Conservation (phyloP, 2,113 vertebrate genomes). For the Pseudopodoces humilis region DNA sequence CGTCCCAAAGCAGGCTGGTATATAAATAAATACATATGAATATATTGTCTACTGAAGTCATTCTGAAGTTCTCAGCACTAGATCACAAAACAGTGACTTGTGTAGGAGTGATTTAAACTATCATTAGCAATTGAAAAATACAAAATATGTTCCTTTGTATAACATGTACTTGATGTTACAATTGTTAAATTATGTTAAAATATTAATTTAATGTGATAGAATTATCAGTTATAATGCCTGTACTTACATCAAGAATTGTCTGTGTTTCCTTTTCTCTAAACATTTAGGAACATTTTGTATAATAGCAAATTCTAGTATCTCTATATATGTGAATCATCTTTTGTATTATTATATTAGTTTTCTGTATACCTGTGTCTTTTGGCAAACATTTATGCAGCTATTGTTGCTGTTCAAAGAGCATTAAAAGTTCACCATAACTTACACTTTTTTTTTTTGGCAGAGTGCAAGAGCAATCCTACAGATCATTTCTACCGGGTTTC, state of each 20-base stretch:
- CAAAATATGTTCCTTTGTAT: not conserved
- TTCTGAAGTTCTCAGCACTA: not conserved
- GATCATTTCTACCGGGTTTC: not conserved
- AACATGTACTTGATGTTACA: not conserved
- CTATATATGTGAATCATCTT: not conserved
- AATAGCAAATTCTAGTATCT: not conserved
- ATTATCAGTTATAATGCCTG: not conserved
- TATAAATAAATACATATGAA: not conserved
- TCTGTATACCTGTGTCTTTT: not conserved
- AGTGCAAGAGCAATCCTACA: not conserved
- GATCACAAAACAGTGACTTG: not conserved
- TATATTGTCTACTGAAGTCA: not conserved
- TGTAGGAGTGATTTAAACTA: not conserved
- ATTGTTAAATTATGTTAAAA: not conserved
- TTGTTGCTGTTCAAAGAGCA: not conserved
- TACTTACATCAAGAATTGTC: not conserved
- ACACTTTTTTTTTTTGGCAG: fast-evolving
- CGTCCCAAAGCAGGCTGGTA: not conserved
- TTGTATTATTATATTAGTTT: not conserved
- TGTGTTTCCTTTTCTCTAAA: not conserved
- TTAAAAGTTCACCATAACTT: not conserved
- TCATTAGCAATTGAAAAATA: not conserved
- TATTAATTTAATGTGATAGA: not conserved
- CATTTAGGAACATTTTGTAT: not conserved
- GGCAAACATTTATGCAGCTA: not conserved